Conservation (phyloP, 2,113 vertebrate genomes). For the Malurus melanocephalus region DNA sequence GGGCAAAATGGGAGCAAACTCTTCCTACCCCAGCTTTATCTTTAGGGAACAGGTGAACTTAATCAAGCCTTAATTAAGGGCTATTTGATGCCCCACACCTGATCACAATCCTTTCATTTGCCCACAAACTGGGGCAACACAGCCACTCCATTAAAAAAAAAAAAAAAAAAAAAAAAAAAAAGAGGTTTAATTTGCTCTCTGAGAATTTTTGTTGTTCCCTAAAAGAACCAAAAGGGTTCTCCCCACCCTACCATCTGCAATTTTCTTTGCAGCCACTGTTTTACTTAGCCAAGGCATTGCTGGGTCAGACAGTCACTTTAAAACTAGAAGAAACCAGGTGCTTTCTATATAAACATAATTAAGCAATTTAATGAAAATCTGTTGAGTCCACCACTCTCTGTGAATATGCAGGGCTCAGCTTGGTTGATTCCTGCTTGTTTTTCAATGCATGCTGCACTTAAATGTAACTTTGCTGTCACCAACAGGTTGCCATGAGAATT, state of each 20-base stretch:
- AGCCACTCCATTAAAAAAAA: neutral
- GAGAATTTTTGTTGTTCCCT: neutral
- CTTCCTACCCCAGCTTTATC: rapidly evolving
- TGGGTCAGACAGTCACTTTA: constrained; percentile 54
- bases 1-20: rapidly evolving
- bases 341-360: constrained; percentile 71
- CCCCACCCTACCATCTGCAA: neutral
- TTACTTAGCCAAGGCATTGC: constrained; percentile 32
- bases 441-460: neutral
- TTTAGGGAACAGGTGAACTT: neutral
- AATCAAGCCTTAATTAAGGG: neutral
- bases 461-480: constrained; percentile 77
- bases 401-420: constrained; percentile 42
- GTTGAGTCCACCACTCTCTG: constrained; percentile 57
- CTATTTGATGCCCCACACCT: neutral
- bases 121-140: neutral
- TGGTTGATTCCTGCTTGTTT: neutral
- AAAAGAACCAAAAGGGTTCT: neutral
- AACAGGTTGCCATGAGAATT: constrained; percentile 72
- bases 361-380: constrained; percentile 72
- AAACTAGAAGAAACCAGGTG: constrained; percentile 65
- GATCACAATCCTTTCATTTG: neutral
- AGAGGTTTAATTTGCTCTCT: neutral
- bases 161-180: too few species aligned
- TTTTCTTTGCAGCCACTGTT: constrained; percentile 45